Evolutionary conservation across 1,140 invertebrate species (phyloP).

Genomic region (Cotesia vestalis): DNA sequence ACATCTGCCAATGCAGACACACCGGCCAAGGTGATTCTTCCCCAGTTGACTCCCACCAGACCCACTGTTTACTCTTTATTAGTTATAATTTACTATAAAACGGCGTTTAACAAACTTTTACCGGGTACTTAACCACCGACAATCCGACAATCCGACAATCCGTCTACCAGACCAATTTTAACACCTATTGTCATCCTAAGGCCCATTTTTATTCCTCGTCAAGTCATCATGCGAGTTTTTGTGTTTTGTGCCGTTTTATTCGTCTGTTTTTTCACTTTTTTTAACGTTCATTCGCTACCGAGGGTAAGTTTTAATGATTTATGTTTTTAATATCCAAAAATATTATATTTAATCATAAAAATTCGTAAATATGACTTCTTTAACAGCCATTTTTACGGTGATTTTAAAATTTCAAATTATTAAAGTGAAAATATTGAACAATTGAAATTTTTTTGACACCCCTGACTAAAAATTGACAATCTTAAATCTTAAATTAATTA

Average conservation of each 20-base stretch:
- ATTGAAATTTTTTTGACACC: no score
- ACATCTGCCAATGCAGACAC: conserved; percentile 67
- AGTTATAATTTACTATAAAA: conserved; percentile 68
- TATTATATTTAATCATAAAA: no score
- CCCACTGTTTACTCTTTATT: conserved; percentile 47
- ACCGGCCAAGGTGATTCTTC: conserved; percentile 61
- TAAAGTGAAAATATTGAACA: no score
- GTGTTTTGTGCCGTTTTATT: neutral
- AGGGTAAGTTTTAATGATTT: no score
- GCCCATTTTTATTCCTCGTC: conserved; percentile 7
- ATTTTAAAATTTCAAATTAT: no score
- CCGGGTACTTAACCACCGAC: conserved; percentile 54
- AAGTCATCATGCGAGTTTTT: neutral
- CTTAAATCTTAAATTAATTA: no score
- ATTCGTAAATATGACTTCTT: no score
- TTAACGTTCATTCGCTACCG: neutral
- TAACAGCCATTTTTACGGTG: no score
- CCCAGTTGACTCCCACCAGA: conserved; percentile 49
- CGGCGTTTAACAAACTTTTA: conserved; percentile 56
- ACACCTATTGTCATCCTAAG: conserved; percentile 36
- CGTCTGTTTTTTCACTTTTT: no score
- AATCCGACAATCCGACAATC: conserved; percentile 17
- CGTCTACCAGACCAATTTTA: conserved; percentile 7
- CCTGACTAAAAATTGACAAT: no score
- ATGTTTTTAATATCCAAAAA: no score